Conservation (phyloP, 2,113 vertebrate species). For the Anoplopoma fimbria region DNA sequence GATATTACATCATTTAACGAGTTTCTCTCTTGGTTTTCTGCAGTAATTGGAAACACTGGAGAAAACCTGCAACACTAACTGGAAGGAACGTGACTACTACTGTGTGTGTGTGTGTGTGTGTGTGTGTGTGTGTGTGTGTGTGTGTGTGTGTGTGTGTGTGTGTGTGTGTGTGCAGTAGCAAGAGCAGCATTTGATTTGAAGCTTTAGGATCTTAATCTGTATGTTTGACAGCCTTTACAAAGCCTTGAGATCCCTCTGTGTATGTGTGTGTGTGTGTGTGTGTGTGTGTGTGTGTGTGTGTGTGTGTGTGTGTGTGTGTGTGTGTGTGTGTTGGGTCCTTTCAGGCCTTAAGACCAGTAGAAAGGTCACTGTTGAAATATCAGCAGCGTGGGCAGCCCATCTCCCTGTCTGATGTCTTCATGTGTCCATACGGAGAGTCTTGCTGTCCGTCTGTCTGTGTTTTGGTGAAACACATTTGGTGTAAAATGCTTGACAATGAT, state of each 20-base stretch:
- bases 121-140: neutral
- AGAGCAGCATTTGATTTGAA: too few species aligned
- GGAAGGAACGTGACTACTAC: neutral
- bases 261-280: too few species aligned
- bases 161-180: conserved; percentile 6
- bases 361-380: conserved; percentile 67
- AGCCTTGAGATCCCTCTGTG: neutral
- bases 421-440: neutral
- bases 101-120: neutral
- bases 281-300: neutral
- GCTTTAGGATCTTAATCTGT: too few species aligned
- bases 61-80: neutral
- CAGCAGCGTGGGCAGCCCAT: conserved; percentile 28
- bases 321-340: neutral
- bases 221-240: too few species aligned
- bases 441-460: conserved; percentile 3
- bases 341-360: conserved; percentile 25
- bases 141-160: conserved; percentile 16
- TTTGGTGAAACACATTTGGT: neutral
- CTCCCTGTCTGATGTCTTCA: conserved; percentile 19
- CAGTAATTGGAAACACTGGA: neutral
- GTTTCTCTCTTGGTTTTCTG: too few species aligned
- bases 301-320: neutral
- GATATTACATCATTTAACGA: neutral
- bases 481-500: neutral